A percentile compares a stretch with the other conserved stretches of the same genome.
phyloP scores from a whole-genome alignment of 1,140 invertebrate genomes.

The Trichomalopsis sarcophagae region DNA sequence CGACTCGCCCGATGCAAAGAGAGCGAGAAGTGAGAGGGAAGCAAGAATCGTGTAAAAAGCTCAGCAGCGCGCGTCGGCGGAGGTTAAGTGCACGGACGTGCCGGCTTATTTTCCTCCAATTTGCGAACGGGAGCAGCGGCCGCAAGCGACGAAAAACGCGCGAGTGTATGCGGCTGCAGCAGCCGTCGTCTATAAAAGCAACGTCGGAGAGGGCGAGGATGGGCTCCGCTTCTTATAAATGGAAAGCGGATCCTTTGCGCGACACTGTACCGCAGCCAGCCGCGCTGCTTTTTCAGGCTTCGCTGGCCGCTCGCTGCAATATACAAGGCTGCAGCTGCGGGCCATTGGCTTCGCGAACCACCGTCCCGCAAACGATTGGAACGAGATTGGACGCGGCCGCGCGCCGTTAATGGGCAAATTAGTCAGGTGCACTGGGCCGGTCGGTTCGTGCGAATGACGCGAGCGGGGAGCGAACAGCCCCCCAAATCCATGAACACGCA shows the following conservation, averaged over 20 bases:
- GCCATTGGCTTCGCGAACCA: not conserved
- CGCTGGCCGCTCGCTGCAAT: not conserved
- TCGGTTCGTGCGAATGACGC: not conserved
- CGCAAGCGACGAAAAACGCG: not conserved
- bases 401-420: not conserved
- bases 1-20: too few relatives aligned
- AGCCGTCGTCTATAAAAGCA: not conserved
- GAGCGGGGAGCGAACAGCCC: too few relatives aligned
- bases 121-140: too few relatives aligned
- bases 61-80: not conserved
- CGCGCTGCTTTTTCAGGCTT: not conserved
- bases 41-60: not conserved
- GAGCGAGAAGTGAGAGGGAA: too few relatives aligned
- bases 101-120: too few relatives aligned
- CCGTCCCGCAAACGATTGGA: not conserved
- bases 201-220: too few relatives aligned
- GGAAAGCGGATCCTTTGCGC: slow-evolving; percentile 2
- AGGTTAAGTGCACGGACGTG: not conserved
- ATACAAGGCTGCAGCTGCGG: not conserved
- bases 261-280: not conserved
- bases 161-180: not conserved
- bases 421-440: not conserved
- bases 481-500: too few relatives aligned
- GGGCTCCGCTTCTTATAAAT: too few relatives aligned
- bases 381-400: not conserved